Evolutionary conservation across 2,888 invertebrate genomes (phyloP).

Genomic region (Cremastinae sp.): DNA sequence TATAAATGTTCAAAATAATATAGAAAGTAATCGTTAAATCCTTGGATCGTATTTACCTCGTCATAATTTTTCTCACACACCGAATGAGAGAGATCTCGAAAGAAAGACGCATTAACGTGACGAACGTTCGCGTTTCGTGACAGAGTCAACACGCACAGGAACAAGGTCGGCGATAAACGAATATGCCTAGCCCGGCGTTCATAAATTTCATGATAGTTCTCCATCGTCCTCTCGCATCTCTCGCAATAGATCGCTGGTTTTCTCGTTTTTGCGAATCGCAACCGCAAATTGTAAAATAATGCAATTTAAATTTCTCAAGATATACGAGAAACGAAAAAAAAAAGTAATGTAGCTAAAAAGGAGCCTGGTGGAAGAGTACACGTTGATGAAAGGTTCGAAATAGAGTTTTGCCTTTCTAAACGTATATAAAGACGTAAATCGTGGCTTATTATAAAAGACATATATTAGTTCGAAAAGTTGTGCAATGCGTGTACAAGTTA

Average conservation of each 20-base stretch:
- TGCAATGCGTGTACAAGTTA: conserved; percentile 8
- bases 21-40: no score
- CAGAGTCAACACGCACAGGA: conserved; percentile 44
- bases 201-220: no score
- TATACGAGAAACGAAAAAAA: background rate
- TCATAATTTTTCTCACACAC: no score
- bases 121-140: conserved; percentile 59
- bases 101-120: conserved; percentile 38
- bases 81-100: conserved; percentile 59
- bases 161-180: conserved; percentile 60
- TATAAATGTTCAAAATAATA: no score
- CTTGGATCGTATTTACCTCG: no score
- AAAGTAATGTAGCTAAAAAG: background rate
- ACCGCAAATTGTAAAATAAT: no score
- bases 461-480: conserved; percentile 17
- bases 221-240: no score
- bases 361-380: conserved; percentile 3
- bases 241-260: no score
- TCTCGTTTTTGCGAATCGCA: no score
- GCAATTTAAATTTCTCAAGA: background rate
- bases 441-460: conserved; percentile 16
- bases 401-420: conserved; percentile 34
- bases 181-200: no score
- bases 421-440: background rate
- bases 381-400: conserved; percentile 4